These are phyloP conservation scores for Antedon bifida DNA, from an alignment of 35 echinoderm and acorn worm species.

Conservation along the genomic window DNA sequence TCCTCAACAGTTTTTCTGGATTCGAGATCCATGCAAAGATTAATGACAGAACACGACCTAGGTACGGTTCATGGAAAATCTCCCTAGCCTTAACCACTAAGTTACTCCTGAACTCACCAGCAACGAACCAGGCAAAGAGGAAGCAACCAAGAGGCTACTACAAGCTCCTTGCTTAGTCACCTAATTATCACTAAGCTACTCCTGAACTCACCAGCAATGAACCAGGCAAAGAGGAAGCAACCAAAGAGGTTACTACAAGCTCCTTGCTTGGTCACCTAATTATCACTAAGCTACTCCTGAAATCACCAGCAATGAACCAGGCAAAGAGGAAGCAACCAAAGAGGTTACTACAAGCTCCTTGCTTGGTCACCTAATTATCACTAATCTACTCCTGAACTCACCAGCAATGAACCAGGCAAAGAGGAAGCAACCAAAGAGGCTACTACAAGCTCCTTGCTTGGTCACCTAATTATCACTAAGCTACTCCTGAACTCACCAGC, in stretches of 20 bases:
- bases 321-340: slow-evolving; percentile 54
- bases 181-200: too few relatives aligned
- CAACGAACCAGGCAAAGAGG: slow-evolving; percentile 74
- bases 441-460: background rate
- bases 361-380: too few relatives aligned
- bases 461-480: too few relatives aligned
- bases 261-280: too few relatives aligned
- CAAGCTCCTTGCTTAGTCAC: too few relatives aligned
- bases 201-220: slow-evolving; percentile 82
- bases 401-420: slow-evolving; percentile 90
- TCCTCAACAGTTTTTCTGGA: too few relatives aligned
- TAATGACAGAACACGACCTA: too few relatives aligned
- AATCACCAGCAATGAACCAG: slow-evolving; percentile 86
- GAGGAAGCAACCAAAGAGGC: slow-evolving; percentile 39
- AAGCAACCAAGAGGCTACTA: slow-evolving; percentile 33
- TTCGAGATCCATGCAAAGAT: too few relatives aligned
- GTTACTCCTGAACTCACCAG: slow-evolving; percentile 35
- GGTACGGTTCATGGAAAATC: too few relatives aligned
- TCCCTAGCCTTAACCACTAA: too few relatives aligned
- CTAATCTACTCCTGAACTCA: too few relatives aligned
- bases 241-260: slow-evolving; percentile 13
- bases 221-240: slow-evolving; percentile 64
- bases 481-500: slow-evolving; percentile 43
- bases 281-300: too few relatives aligned
- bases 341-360: background rate